Evolutionary conservation across 2,888 invertebrate genomes (phyloP).

Genomic region (Drosophila quinaria): DNA sequence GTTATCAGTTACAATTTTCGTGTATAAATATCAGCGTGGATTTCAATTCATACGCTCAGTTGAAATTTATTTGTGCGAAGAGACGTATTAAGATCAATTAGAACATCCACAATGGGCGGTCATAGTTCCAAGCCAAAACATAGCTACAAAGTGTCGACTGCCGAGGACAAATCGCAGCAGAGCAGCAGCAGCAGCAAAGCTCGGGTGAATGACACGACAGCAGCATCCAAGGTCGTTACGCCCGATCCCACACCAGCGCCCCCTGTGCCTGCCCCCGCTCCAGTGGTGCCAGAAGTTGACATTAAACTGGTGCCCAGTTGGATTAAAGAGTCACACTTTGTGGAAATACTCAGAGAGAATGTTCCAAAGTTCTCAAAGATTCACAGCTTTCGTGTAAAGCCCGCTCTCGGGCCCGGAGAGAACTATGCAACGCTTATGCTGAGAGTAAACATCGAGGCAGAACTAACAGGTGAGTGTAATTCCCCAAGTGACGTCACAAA

Average conservation of each 20-base stretch:
- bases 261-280: neutral
- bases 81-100: conserved; percentile 18
- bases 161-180: neutral
- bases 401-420: conserved; percentile 71
- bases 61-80: conserved; percentile 12
- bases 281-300: conserved; percentile 1
- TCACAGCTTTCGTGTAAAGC: conserved; percentile 49
- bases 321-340: conserved; percentile 69
- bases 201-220: conserved; percentile 6
- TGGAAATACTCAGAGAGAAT: conserved; percentile 52
- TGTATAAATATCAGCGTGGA: conserved; percentile 45
- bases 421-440: conserved; percentile 77
- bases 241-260: neutral
- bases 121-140: conserved; percentile 29
- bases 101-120: conserved; percentile 29
- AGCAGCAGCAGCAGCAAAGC: neutral
- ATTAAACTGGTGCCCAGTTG: conserved; percentile 58
- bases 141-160: conserved; percentile 55
- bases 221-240: conserved; percentile 7
- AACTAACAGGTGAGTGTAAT: conserved; percentile 49
- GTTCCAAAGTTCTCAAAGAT: conserved; percentile 60
- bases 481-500: conserved; percentile 12
- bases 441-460: conserved; percentile 59
- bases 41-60: conserved; percentile 33
- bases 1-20: conserved; percentile 10